phyloP scores from a whole-genome alignment of 2,888 invertebrate species.

The Acrocyrtus sp. region DNA sequence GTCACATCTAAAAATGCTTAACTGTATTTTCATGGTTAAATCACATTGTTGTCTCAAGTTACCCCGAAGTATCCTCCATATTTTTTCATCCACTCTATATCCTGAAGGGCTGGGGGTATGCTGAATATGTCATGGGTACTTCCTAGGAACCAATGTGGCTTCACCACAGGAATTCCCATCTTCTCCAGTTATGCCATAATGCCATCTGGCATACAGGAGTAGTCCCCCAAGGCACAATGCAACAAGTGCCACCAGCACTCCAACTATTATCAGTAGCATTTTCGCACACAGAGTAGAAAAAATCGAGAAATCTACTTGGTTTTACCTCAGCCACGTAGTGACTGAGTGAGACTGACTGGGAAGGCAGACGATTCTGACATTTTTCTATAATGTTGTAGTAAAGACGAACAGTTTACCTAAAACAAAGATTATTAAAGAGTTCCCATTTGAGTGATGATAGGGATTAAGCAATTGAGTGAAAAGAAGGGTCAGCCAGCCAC shows the following conservation, averaged over 20 bases:
- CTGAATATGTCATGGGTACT: slow-evolving; percentile 12
- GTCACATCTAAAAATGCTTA: too few species aligned
- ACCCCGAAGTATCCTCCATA: slow-evolving; percentile 58
- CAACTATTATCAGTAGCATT: too few species aligned
- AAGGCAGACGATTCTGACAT: too few species aligned
- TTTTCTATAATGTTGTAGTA: too few species aligned
- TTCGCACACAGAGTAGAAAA: not conserved
- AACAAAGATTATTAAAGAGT: too few species aligned
- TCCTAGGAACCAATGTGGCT: slow-evolving; percentile 11
- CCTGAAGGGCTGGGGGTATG: slow-evolving; percentile 17
- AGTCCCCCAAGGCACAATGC: too few species aligned
- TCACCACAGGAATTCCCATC: slow-evolving; percentile 15
- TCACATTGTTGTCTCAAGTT: slow-evolving; percentile 11
- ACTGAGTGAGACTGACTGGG: not conserved
- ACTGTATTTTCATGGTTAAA: too few species aligned
- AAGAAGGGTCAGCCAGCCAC: too few species aligned
- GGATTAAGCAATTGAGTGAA: too few species aligned
- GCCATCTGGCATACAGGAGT: slow-evolving; percentile 20
- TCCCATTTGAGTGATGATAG: too few species aligned
- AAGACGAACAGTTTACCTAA: too few species aligned
- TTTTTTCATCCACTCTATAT: slow-evolving; percentile 50
- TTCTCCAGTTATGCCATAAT: slow-evolving; percentile 26
- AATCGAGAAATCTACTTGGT: not conserved
- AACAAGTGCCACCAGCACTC: too few species aligned
- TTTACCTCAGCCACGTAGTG: not conserved